Conservation (phyloP, 2,797 vertebrate genomes). For the Babyrousa celebensis region DNA sequence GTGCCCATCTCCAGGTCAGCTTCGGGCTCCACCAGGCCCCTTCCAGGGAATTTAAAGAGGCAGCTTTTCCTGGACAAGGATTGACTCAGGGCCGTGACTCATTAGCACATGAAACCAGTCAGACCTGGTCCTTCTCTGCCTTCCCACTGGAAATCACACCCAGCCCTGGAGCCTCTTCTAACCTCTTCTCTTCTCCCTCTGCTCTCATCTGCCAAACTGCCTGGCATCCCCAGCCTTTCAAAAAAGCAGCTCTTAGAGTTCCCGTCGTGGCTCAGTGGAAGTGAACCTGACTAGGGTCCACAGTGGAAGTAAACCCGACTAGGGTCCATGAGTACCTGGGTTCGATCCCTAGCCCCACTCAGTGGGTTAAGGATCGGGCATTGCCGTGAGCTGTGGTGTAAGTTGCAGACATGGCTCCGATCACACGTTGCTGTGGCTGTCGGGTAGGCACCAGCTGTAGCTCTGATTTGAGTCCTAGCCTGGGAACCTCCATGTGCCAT, state of each 20-base stretch:
- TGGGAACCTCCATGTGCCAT: no score
- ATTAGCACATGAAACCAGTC: slow-evolving; percentile 71
- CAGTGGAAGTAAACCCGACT: no score
- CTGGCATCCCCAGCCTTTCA: not conserved
- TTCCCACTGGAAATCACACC: not conserved
- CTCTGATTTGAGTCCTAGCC: no score
- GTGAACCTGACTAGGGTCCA: no score
- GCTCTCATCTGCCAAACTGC: not conserved
- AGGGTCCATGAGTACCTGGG: no score
- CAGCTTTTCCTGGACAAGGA: slow-evolving; percentile 52
- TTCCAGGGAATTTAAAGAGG: slow-evolving; percentile 48
- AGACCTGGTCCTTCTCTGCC: slow-evolving; percentile 23
- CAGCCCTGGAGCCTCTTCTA: slow-evolving; percentile 25
- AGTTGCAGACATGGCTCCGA: no score
- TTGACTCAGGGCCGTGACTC: slow-evolving; percentile 49
- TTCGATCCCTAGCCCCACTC: no score
- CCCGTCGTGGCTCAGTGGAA: no score
- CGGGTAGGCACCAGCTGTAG: no score
- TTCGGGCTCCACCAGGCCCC: slow-evolving; percentile 13
- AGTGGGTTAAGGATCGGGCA: no score
- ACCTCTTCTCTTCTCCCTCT: not conserved
- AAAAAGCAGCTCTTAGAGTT: not conserved
- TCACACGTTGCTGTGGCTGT: no score
- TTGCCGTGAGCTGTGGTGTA: no score
- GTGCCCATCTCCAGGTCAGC: not conserved